Conservation (phyloP, 2,888 invertebrate species). For the Diogma glabrata region DNA sequence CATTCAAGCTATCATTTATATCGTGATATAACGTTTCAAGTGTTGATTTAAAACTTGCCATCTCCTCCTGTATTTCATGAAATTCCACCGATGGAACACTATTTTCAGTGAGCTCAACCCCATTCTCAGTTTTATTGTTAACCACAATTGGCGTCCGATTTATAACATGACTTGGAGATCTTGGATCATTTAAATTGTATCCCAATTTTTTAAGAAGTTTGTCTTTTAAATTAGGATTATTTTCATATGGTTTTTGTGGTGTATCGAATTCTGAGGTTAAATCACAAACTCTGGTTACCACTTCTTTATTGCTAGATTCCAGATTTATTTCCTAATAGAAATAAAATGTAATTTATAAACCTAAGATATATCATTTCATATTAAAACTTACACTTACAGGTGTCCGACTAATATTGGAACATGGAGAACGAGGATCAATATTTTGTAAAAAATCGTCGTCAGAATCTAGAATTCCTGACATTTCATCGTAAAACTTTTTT, state of each 20-base stretch:
- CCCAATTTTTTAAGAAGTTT: constrained; percentile 27
- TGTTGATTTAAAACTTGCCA: background rate
- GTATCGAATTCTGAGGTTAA: background rate
- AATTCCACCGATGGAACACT: constrained; percentile 1
- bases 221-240: constrained; percentile 33
- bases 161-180: constrained; percentile 26
- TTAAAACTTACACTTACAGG: constrained; percentile 5
- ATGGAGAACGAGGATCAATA: constrained; percentile 1
- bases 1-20: background rate
- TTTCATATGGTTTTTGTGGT: background rate
- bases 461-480: background rate
- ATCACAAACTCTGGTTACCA: too few relatives aligned
- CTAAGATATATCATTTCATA: background rate
- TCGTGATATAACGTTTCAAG: background rate
- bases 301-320: background rate
- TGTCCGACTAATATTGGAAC: background rate
- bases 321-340: background rate
- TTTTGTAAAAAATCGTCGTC: constrained; percentile 5
- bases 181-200: constrained; percentile 27
- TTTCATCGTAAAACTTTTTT: constrained; percentile 4
- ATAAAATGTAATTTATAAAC: background rate
- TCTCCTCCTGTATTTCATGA: background rate
- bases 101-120: constrained; percentile 28
- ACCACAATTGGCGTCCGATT: constrained; percentile 30
- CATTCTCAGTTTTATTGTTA: constrained; percentile 27